A percentile compares a stretch with the other conserved stretches of the same genome.
Conservation (phyloP, 2,113 vertebrate species). For the Cyphomyrus plagiostoma region DNA sequence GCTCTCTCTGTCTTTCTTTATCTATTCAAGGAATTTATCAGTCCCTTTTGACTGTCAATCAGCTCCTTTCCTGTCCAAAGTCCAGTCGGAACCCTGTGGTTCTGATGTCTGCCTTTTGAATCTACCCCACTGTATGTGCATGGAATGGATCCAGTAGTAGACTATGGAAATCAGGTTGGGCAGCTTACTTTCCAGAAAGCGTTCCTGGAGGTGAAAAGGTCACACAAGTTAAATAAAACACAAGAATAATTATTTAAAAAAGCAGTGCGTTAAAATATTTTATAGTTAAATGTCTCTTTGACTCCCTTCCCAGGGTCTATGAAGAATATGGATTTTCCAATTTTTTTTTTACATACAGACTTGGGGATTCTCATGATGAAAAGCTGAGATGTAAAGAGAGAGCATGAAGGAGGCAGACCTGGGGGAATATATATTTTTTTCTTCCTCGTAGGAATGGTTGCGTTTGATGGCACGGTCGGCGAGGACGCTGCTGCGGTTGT, state of each 20-base stretch:
- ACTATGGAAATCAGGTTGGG: neutral
- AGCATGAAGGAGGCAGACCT: neutral
- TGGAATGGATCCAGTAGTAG: neutral
- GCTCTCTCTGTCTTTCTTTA: neutral
- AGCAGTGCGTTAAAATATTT: neutral
- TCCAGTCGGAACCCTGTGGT: neutral
- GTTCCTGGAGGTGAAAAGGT: conserved; percentile 7
- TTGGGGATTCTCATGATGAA: neutral
- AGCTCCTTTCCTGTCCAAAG: conserved; percentile 15
- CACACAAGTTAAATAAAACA: conserved; percentile 7
- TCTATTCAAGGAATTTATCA: neutral
- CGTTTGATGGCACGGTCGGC: conserved; percentile 10
- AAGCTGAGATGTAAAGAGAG: neutral
- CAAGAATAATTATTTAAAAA: neutral
- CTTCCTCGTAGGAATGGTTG: neutral
- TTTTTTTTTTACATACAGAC: neutral
- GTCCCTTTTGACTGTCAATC: neutral
- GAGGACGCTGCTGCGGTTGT: conserved; percentile 7
- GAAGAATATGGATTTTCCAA: neutral
- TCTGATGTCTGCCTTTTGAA: neutral
- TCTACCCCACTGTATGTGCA: neutral
- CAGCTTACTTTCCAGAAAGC: neutral
- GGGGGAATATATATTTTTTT: neutral
- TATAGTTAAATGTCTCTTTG: neutral
- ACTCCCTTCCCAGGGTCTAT: neutral